Conservation (phyloP, 1,140 invertebrate genomes). For the honey bee (Apis mellifera) region Amel_HAv3.1 CM009933.2:7211001-7211500, state of each 20-base stretch:
- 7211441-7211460: neutral
- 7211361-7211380: conserved; percentile 42
- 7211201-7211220: conserved; percentile 32
- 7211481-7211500: neutral
- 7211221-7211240: too few relatives aligned
- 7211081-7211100: too few relatives aligned
- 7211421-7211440: neutral
- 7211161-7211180: conserved; percentile 65
- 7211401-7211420: conserved; percentile 80
- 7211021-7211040: too few relatives aligned
- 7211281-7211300: conserved; percentile 34
- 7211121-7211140: conserved; percentile 42
- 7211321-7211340: conserved; percentile 48
- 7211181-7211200: conserved; percentile 73
- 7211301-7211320: conserved; percentile 15
- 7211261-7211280: conserved; percentile 2
- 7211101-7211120: conserved; percentile 31
- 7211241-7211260: conserved; percentile 56
- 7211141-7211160: conserved; percentile 58
- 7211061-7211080: too few relatives aligned
- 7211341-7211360: conserved; percentile 14
- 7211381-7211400: conserved; percentile 81
- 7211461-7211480: conserved; percentile 1
- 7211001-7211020: too few relatives aligned
- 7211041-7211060: neutral